Evolutionary conservation across 2,113 vertebrate species (phyloP).

Genomic region (Urocitellus parryii): DNA sequence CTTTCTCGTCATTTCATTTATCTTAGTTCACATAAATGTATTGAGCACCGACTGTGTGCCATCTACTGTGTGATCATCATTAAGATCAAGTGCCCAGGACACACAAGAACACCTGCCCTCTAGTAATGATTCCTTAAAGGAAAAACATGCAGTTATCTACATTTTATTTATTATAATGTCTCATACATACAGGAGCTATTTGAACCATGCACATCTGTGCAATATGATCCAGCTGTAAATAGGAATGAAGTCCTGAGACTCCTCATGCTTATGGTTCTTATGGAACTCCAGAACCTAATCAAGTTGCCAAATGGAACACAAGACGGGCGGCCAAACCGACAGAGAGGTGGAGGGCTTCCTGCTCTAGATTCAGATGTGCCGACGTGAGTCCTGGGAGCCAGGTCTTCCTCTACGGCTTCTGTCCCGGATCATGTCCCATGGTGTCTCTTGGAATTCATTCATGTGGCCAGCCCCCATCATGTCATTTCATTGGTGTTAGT

Average conservation of each 20-base stretch:
- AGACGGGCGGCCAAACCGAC: background rate
- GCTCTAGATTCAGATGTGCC: background rate
- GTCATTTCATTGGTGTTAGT: too few species aligned
- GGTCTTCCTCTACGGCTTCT: background rate
- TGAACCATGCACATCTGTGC: too few species aligned
- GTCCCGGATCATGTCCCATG: background rate
- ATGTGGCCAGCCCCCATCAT: background rate
- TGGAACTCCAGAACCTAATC: rapidly evolving
- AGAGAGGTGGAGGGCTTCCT: background rate
- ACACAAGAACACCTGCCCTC: background rate
- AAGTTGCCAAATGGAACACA: background rate
- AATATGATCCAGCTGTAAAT: too few species aligned
- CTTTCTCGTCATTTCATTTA: background rate
- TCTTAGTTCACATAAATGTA: background rate
- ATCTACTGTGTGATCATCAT: too few species aligned
- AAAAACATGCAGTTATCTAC: background rate
- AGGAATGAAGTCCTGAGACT: background rate
- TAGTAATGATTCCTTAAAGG: background rate
- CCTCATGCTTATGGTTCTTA: background rate
- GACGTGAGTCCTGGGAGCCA: background rate
- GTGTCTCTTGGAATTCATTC: too few species aligned
- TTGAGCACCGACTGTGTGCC: background rate
- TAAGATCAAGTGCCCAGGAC: background rate
- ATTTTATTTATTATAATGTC: background rate
- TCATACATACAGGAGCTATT: background rate